Conservation (phyloP, 2,113 vertebrate genomes). For the Tricholaema leucomelas region DNA sequence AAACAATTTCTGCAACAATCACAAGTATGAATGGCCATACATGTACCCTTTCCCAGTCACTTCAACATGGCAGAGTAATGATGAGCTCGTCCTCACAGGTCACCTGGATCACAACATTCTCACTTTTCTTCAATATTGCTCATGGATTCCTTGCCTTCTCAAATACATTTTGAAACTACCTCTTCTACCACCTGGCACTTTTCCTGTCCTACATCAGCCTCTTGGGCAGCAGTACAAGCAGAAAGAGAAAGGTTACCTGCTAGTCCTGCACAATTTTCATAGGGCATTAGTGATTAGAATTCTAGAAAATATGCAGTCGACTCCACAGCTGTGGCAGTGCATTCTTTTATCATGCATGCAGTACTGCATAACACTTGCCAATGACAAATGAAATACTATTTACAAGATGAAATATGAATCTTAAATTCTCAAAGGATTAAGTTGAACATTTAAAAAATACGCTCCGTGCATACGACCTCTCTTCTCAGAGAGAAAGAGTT, state of each 20-base stretch:
- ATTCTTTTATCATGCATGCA: not conserved
- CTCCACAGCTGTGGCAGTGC: not conserved
- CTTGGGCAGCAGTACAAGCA: not conserved
- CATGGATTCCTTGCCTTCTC: not conserved
- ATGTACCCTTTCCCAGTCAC: not conserved
- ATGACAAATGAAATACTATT: not conserved
- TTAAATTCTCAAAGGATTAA: not conserved
- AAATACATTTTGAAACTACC: not conserved
- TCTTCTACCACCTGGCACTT: not conserved
- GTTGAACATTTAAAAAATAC: not conserved
- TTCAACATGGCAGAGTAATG: not conserved
- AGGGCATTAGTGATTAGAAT: not conserved
- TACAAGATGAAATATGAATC: conserved; percentile 4
- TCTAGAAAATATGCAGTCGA: not conserved
- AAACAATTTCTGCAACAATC: not conserved
- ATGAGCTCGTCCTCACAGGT: not conserved
- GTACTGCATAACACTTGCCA: not conserved
- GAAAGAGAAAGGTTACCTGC: not conserved
- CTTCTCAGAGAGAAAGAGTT: conserved; percentile 66
- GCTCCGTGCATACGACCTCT: not conserved
- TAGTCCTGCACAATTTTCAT: not conserved
- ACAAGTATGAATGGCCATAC: not conserved
- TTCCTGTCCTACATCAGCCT: not conserved
- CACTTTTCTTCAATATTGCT: not conserved
- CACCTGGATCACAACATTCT: not conserved